Evolutionary conservation across 2,888 invertebrate genomes (phyloP).

Genomic region (Pyrocoelia pectoralis): DNA sequence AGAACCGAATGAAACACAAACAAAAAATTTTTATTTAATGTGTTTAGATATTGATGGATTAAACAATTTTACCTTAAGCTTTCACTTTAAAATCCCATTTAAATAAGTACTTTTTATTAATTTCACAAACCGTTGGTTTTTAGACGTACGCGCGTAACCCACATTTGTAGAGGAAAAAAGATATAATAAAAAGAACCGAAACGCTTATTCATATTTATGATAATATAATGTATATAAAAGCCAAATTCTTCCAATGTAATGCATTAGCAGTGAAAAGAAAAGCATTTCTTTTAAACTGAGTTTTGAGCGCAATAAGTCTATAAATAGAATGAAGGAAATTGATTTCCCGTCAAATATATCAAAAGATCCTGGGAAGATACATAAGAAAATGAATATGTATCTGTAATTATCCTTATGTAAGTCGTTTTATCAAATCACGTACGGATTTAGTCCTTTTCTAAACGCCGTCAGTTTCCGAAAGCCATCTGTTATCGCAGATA

Average conservation of each 20-base stretch:
- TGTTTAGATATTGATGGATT: too few relatives aligned
- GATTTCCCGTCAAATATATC: constrained; percentile 7
- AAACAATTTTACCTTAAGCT: too few relatives aligned
- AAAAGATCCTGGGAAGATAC: constrained; percentile 7
- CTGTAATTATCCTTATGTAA: constrained; percentile 29
- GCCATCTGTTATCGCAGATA: constrained; percentile 52
- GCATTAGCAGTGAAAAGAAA: neutral
- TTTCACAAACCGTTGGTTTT: too few relatives aligned
- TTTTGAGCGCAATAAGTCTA: neutral
- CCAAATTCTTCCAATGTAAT: neutral
- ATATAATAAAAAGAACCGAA: too few relatives aligned
- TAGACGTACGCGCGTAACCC: too few relatives aligned
- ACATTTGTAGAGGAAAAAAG: too few relatives aligned
- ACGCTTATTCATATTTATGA: too few relatives aligned
- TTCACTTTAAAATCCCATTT: too few relatives aligned
- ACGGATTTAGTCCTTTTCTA: constrained; percentile 41
- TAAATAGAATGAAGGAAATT: neutral
- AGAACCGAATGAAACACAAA: too few relatives aligned
- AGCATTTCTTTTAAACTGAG: neutral
- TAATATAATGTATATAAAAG: neutral
- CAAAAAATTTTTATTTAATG: too few relatives aligned
- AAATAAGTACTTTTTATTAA: too few relatives aligned
- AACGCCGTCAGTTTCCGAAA: constrained; percentile 47
- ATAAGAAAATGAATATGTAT: constrained; percentile 28
- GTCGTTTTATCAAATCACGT: constrained; percentile 33